Evolutionary conservation across 2,797 vertebrate species (phyloP), one percentile per base, ranked within the genome.

Genomic region (Acomys russatus): DNA sequence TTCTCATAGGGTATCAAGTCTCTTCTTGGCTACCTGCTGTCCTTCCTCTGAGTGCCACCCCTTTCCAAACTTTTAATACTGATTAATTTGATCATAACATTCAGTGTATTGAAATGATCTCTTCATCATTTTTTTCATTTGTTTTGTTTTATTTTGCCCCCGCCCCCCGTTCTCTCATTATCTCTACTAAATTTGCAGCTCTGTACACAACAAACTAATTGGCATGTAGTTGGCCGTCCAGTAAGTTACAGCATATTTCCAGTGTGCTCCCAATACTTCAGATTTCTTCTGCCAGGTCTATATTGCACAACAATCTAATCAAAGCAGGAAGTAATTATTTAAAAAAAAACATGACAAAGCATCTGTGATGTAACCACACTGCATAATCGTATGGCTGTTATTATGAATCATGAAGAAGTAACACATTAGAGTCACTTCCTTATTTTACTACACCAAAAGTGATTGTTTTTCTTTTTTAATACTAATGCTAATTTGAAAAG

Each of bases 391-490:
- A 49, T 49, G 61, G 30, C 12, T 68, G 5, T 44, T 64, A 68
- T 22, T 79, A 44, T 38, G 56, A 91, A 38, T 88, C 63, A 92
- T 9, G 49, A 71, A 68, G 54, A 79, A 88, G 59, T 68, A 56
- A 68, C 59, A 83, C 44, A 77, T 71, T 76, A 74, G 63, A 88
- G n/a, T 73, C 4, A 85, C 30, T 85, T 94, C n/a, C 59, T 76
- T 64, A 84, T 66, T 90, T 91, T n/a, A 38, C 33, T 54, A 44
- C 10, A 49, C 1, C 14, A 90, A 10, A n/a, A 66, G 12, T 30
- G 33, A 90, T 86, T 54, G 54, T 30, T 30, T 73, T 70, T 70
- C 20, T 38, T 95, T 66, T 61, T 78, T 44, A 90, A 91, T 49
- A 73, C 28, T 85, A 85, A 61, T 79, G 18, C 30, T 66, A 78